A percentile compares a stretch with the other conserved stretches of the same genome.
Conservation (phyloP, 23 tunicate genomes). For the Halocynthia roretzi region DNA sequence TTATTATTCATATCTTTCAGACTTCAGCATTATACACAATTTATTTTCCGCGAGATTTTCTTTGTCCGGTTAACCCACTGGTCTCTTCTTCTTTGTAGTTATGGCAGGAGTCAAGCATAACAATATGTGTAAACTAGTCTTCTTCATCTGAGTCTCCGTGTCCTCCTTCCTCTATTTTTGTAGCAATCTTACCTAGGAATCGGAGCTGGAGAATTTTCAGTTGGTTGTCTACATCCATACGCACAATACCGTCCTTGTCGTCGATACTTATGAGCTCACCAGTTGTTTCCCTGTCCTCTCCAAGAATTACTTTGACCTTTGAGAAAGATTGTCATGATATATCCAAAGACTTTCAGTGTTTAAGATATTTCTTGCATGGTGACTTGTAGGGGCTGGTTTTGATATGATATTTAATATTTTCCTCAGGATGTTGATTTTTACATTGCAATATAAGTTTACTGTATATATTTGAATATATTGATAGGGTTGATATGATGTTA, state of each 20-base stretch:
- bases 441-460: too few relatives aligned
- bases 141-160: slow-evolving; percentile 45
- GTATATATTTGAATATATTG: too few relatives aligned
- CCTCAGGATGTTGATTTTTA: too few relatives aligned
- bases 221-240: slow-evolving; percentile 97
- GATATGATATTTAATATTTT: too few relatives aligned
- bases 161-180: slow-evolving; percentile 43
- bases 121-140: background rate
- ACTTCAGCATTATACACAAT: too few relatives aligned
- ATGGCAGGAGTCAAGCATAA: too few relatives aligned
- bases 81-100: too few relatives aligned
- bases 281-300: slow-evolving; percentile 91
- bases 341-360: background rate
- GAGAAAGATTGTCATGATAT: background rate
- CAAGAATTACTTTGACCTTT: slow-evolving; percentile 95
- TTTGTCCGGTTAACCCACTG: too few relatives aligned
- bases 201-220: slow-evolving; percentile 94
- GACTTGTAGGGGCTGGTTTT: too few relatives aligned
- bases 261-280: slow-evolving; percentile 97
- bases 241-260: slow-evolving; percentile 98
- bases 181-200: slow-evolving; percentile 86
- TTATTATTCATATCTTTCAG: too few relatives aligned
- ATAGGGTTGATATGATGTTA: background rate
- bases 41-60: too few relatives aligned
- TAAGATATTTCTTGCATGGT: too few relatives aligned